Percentiles rank a stretch among this genome's conserved stretches.
Conservation (phyloP, 2,113 vertebrate genomes). For the Nothocercus julius region DNA sequence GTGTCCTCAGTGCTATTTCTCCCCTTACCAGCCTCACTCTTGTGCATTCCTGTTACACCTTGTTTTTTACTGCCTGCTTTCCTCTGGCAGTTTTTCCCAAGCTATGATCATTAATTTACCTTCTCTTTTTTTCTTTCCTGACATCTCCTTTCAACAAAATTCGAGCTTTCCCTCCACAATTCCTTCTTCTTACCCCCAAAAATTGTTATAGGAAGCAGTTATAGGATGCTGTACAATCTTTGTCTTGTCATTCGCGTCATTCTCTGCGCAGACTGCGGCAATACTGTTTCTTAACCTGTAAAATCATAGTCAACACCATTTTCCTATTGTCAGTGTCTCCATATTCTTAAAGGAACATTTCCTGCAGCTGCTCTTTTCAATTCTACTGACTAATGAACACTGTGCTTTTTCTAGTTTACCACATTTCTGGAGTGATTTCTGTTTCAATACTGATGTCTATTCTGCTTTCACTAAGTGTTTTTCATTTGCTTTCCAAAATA, state of each 20-base stretch:
- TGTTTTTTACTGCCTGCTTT: not conserved
- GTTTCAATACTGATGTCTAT: not conserved
- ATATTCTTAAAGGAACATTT: conserved; percentile 15
- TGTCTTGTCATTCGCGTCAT: not conserved
- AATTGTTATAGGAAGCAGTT: not conserved
- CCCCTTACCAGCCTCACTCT: not conserved
- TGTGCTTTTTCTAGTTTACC: not conserved
- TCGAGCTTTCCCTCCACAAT: not conserved
- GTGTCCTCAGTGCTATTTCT: not conserved
- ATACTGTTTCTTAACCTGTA: not conserved
- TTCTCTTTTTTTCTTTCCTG: not conserved
- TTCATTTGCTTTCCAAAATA: not conserved
- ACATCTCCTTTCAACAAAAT: not conserved
- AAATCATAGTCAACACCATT: not conserved
- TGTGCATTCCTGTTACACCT: conserved; percentile 17
- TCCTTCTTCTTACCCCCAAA: not conserved
- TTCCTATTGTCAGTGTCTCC: not conserved
- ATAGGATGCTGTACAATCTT: not conserved
- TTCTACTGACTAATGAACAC: not conserved
- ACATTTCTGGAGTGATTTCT: not conserved
- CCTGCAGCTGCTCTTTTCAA: not conserved
- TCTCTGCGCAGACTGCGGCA: not conserved
- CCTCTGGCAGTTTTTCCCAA: not conserved
- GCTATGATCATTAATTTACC: not conserved
- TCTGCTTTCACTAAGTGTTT: not conserved